Evolutionary conservation across 2,888 invertebrate species (phyloP).

Genomic region (Rhagium mordax): DNA sequence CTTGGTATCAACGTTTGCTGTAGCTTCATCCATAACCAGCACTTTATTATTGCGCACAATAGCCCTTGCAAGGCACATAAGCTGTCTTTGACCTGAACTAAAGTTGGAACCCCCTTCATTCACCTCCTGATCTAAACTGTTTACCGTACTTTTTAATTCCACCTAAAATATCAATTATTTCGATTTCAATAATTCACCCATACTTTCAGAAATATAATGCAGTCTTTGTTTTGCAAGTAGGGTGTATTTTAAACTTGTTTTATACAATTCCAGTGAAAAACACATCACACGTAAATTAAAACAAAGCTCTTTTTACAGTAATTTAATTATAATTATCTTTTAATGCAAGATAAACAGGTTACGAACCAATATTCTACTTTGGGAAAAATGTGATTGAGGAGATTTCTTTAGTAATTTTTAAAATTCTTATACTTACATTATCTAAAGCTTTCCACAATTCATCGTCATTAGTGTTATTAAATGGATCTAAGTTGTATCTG

Average conservation of each 20-base stretch:
- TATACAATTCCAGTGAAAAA: no score
- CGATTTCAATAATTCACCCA: background rate
- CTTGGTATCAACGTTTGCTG: constrained; percentile 85
- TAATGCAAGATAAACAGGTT: no score
- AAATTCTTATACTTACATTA: constrained; percentile 57
- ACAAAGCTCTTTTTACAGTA: no score
- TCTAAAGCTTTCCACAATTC: constrained; percentile 84
- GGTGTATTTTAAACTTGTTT: no score
- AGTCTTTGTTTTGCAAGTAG: no score
- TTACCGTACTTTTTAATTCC: constrained; percentile 81
- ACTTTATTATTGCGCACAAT: constrained; percentile 84
- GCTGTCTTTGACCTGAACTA: constrained; percentile 90
- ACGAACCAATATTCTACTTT: no score
- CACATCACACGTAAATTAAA: no score
- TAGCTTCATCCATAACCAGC: constrained; percentile 91
- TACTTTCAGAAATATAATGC: no score
- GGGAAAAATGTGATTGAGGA: no score
- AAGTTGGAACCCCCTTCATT: constrained; percentile 87
- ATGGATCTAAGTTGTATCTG: constrained; percentile 89
- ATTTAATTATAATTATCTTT: no score
- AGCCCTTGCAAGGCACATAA: constrained; percentile 89
- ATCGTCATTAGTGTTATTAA: constrained; percentile 80
- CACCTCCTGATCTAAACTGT: constrained; percentile 77
- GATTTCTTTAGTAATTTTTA: no score
- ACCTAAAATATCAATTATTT: constrained; percentile 63